phyloP scores from a whole-genome alignment of 1,140 invertebrate species.

The Gryon sp. region DNA sequence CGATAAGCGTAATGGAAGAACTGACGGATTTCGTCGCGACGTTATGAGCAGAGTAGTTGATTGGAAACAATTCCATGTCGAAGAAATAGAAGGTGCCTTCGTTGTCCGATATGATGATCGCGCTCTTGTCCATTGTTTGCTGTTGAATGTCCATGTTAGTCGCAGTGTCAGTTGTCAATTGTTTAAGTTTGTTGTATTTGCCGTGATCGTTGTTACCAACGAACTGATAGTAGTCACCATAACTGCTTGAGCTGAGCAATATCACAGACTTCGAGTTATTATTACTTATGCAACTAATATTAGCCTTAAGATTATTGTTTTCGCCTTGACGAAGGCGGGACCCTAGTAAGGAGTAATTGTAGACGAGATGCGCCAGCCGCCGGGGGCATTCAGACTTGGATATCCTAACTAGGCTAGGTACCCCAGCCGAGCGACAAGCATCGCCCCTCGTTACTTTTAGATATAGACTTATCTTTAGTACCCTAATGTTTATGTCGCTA shows the following conservation, averaged over 20 bases:
- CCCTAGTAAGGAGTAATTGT: slow-evolving; percentile 79
- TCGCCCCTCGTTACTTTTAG: slow-evolving; percentile 73
- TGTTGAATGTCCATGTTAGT: slow-evolving; percentile 16
- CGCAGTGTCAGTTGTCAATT: slow-evolving; percentile 50
- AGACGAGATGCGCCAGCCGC: slow-evolving; percentile 75
- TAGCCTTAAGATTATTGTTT: slow-evolving; percentile 80
- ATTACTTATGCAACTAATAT: slow-evolving; percentile 78
- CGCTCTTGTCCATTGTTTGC: slow-evolving; percentile 5
- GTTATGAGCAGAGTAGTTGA: slow-evolving; percentile 68
- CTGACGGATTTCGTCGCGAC: slow-evolving; percentile 72
- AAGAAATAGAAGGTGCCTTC: slow-evolving; percentile 48
- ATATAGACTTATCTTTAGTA: slow-evolving; percentile 78
- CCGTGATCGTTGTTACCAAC: slow-evolving; percentile 51
- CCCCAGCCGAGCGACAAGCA: slow-evolving; percentile 74
- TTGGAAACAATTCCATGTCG: slow-evolving; percentile 64
- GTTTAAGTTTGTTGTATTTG: slow-evolving; percentile 26
- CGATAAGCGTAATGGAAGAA: slow-evolving; percentile 81
- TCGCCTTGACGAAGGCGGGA: slow-evolving; percentile 76
- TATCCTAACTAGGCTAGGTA: slow-evolving; percentile 81
- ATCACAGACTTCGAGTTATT: slow-evolving; percentile 80
- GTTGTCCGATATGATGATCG: slow-evolving; percentile 59
- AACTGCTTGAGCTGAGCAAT: slow-evolving; percentile 80
- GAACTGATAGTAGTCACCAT: slow-evolving; percentile 77
- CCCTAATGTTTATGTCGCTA: slow-evolving; percentile 79
- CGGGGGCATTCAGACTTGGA: slow-evolving; percentile 80